Percentiles rank a stretch among this genome's conserved stretches.
Conservation (phyloP, 2,888 invertebrate species). For the Drosophila falleni region DNA sequence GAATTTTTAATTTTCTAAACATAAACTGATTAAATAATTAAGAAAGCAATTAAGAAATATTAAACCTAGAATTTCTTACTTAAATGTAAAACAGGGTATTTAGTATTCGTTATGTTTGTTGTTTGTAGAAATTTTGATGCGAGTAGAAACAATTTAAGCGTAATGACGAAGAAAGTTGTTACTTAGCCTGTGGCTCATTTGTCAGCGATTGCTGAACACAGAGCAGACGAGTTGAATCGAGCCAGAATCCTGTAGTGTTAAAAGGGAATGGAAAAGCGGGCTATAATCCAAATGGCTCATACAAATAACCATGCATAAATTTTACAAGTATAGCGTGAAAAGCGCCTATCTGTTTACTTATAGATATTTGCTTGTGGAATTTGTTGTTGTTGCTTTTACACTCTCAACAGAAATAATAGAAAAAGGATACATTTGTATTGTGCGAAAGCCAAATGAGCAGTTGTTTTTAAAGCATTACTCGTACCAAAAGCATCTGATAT, state of each 20-base stretch:
- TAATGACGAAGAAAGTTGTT: constrained; percentile 81
- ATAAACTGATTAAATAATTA: not conserved
- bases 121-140: constrained; percentile 31
- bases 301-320: constrained; percentile 75
- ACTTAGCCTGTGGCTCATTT: constrained; percentile 80
- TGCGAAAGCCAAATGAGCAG: not conserved
- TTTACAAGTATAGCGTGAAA: constrained; percentile 63
- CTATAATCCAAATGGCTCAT: constrained; percentile 65
- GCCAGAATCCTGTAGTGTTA: constrained; percentile 1
- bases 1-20: too few species aligned
- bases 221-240: constrained; percentile 5
- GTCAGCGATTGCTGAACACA: constrained; percentile 72
- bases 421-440: constrained; percentile 7
- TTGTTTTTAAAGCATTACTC: not conserved
- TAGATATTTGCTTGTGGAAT: constrained; percentile 55
- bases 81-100: constrained; percentile 2
- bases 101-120: not conserved
- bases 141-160: constrained; percentile 75
- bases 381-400: constrained; percentile 26
- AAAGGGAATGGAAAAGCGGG: not conserved
- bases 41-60: not conserved
- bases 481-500: too few species aligned
- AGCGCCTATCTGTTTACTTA: constrained; percentile 49
- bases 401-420: constrained; percentile 7
- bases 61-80: not conserved